These are phyloP conservation scores for Lytechinus pictus DNA, from an alignment of 35 echinoderm and acorn worm genomes.

Conservation along the genomic window DNA sequence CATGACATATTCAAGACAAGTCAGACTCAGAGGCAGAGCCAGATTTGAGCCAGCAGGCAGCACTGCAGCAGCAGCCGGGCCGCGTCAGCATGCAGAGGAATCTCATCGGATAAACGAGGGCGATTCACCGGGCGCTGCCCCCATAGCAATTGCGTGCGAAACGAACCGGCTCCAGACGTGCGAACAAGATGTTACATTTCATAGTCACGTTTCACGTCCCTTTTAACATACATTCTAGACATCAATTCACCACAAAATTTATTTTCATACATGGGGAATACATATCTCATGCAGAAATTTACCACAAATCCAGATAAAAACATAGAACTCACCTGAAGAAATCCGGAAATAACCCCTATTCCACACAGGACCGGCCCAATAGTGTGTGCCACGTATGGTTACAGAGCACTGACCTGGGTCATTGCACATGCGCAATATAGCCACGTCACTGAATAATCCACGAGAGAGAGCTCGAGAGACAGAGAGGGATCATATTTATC, in stretches of 20 bases:
- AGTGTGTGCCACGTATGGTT: slow-evolving; percentile 50
- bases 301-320: not conserved
- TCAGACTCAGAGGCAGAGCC: no score
- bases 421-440: slow-evolving; percentile 22
- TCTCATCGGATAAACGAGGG: not conserved
- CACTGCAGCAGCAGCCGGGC: no score
- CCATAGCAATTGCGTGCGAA: not conserved
- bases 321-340: not conserved
- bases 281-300: not conserved
- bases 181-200: not conserved
- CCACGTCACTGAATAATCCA: slow-evolving; percentile 16
- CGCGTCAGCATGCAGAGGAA: no score
- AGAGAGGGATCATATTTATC: no score
- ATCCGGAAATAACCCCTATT: slow-evolving; percentile 16
- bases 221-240: not conserved
- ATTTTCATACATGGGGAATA: not conserved
- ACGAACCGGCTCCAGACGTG: not conserved
- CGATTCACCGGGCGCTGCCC: not conserved
- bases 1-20: no score
- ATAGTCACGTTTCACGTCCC: not conserved
- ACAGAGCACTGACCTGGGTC: slow-evolving; percentile 28
- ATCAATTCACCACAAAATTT: not conserved
- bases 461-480: not conserved
- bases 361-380: not conserved
- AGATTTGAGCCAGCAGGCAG: no score